Base-by-base conservation (phyloP, 2,797 vertebrate species). In the Otus scops region DNA sequence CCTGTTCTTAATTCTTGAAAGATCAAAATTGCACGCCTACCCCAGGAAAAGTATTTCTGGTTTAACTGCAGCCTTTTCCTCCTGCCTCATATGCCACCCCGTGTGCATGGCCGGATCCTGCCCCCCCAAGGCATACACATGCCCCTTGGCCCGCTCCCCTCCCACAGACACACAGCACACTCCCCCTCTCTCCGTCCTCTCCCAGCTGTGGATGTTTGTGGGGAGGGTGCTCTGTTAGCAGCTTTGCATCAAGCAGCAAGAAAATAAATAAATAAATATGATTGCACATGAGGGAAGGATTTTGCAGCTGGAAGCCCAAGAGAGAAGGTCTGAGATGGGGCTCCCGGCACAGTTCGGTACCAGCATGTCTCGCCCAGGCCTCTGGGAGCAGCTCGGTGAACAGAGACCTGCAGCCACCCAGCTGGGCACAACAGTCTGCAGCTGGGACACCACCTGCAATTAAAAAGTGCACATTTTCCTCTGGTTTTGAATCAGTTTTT, bases 221-320 rank as follows among this genome's bases (percentile, higher is more conserved):
- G 34, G 61, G 77, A 81, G 38, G 32, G 27, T 23, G 80, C 67
- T 75, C 53, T 43, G 34, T 26, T 77, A 95, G 95, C 95, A 96
- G 93, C 93, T 92, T 94, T 69, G 84, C 85, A 41, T 84, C 76
- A 63, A 70, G 86, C 82, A 97, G 85, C 77, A 34, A 93, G 87
- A 79, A 68, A 96, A 96, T 97, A 97, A 95, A 97, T 97, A 97
- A 92, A 96, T 93, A 97, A 94, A 94, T 95, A 94, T 3, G 30
- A 86, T 82, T 95, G 82, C 91, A 94, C 67, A 23, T 27, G 39
- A 64, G 51, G 70, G 69, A 60, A 65, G 59, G 63, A 41, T 19
- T 85, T 18, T 38, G 51, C 60, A 91, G 56, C 70, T 86, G 95
- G 93, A 81, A 96, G 93, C 92, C 91, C 39, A 0, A 26, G 61